Percentiles rank a stretch among this genome's conserved stretches.
These are phyloP conservation scores for Zele albiditarsus DNA, from an alignment of 2,888 invertebrate species.

Conservation along the genomic window DNA sequence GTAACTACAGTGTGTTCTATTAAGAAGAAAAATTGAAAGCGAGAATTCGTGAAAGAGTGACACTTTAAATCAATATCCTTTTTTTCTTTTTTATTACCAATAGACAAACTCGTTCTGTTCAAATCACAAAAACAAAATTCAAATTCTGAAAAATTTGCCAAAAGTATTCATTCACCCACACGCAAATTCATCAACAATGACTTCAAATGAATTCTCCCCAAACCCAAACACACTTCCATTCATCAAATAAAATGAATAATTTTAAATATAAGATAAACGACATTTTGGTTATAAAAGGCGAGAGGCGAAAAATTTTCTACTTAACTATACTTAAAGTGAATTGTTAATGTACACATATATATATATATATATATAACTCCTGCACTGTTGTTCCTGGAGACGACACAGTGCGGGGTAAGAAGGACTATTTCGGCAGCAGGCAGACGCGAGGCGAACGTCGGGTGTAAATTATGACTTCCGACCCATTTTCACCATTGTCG, in stretches of 20 bases:
- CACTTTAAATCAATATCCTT: too few relatives aligned
- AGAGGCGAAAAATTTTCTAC: neutral
- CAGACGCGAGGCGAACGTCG: conserved; percentile 47
- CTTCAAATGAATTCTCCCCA: neutral
- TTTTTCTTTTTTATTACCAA: too few relatives aligned
- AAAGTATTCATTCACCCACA: neutral
- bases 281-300: neutral
- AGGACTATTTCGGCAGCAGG: conserved; percentile 37
- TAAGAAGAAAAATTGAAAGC: too few relatives aligned
- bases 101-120: neutral
- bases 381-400: conserved; percentile 13
- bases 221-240: neutral
- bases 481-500: conserved; percentile 67
- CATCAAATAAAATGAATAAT: neutral
- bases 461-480: conserved; percentile 69
- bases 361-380: conserved; percentile 20
- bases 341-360: conserved; percentile 37
- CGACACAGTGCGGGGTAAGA: conserved; percentile 16
- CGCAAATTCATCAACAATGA: neutral
- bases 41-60: too few relatives aligned
- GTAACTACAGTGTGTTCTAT: too few relatives aligned
- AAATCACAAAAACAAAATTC: conserved; percentile 1
- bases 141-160: neutral
- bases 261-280: neutral
- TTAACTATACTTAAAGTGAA: conserved; percentile 27